phyloP scores from a whole-genome alignment of 2,888 invertebrate genomes.

The Aproaerema taeniolella region DNA sequence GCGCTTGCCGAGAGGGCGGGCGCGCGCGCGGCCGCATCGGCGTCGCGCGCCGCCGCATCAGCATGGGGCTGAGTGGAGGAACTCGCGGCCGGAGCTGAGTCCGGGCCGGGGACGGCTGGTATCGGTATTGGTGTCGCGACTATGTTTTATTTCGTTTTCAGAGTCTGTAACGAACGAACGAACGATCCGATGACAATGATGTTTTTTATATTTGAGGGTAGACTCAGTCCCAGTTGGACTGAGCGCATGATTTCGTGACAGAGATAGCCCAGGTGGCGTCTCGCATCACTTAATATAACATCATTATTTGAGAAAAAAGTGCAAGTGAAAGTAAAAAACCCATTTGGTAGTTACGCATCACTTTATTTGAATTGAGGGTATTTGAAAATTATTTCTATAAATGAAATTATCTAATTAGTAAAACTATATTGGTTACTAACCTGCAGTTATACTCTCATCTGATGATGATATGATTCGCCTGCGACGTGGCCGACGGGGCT shows the following conservation, averaged over 20 bases:
- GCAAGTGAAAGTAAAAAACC: neutral
- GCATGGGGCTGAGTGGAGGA: too few species aligned
- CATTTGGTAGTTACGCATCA: too few species aligned
- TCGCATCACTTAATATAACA: slow-evolving; percentile 12
- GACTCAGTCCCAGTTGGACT: neutral
- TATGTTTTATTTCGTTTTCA: neutral
- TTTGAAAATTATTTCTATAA: neutral
- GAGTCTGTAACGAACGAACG: neutral
- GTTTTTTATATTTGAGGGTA: neutral
- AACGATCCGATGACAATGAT: too few species aligned
- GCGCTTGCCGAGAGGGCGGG: neutral
- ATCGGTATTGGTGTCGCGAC: neutral
- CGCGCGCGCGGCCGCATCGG: neutral
- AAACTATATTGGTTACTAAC: neutral
- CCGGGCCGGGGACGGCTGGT: too few species aligned
- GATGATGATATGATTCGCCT: neutral
- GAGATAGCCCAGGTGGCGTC: slow-evolving; percentile 6
- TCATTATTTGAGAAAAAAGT: slow-evolving; percentile 26
- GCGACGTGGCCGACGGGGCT: neutral
- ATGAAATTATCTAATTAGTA: too few species aligned
- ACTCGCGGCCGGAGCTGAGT: neutral
- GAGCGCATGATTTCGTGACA: slow-evolving; percentile 2
- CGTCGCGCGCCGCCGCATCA: neutral
- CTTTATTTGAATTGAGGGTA: neutral
- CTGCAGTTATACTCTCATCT: neutral